Evolutionary conservation across 2,797 vertebrate genomes (phyloP).

Genomic region (Gallirallus australis): DNA sequence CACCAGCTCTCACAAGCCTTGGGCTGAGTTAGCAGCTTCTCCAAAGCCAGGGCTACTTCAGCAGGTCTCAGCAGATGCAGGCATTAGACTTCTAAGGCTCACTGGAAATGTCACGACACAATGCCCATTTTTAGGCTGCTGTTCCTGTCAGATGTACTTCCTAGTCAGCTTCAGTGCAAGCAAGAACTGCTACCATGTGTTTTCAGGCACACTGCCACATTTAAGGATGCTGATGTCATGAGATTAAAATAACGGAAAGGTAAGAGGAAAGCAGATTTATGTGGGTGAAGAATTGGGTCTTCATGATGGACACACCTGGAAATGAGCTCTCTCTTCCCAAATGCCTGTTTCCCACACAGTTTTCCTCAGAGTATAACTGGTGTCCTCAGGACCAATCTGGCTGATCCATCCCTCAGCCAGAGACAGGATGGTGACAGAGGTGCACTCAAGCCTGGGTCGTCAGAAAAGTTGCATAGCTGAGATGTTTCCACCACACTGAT

Average conservation of each 20-base stretch:
- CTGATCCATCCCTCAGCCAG: not conserved
- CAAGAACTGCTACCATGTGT: not conserved
- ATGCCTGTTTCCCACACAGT: not conserved
- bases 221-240: not conserved
- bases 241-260: not conserved
- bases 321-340: not conserved
- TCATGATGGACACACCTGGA: not conserved
- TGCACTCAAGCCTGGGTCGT: not conserved
- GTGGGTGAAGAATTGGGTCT: not conserved
- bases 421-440: not conserved
- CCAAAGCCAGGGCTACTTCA: not conserved
- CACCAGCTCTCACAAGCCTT: fast-evolving
- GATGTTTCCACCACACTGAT: not conserved
- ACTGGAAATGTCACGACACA: not conserved
- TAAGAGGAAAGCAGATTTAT: not conserved
- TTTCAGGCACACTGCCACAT: not conserved
- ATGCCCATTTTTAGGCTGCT: not conserved
- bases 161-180: not conserved
- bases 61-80: not conserved
- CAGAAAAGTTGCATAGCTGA: not conserved
- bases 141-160: not conserved
- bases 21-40: not conserved
- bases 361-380: not conserved
- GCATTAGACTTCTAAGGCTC: not conserved
- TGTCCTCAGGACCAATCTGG: not conserved